Evolutionary conservation across 2,888 invertebrate species (phyloP).

Genomic region (Drosophila maculinotata): DNA sequence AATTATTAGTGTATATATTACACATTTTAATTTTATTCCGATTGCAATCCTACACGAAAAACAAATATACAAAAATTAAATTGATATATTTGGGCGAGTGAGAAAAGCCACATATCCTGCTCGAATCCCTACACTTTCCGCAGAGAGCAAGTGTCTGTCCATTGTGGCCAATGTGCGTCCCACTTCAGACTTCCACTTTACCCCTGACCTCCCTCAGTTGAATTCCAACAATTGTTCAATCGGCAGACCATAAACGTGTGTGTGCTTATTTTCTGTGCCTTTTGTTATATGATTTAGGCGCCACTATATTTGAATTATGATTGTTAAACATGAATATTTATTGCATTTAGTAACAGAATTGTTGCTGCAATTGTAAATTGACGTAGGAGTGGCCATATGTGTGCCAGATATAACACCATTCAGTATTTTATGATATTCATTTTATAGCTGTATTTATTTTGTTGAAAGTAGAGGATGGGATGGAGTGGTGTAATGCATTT

Average conservation of each 20-base stretch:
- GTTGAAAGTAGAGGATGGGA: not conserved
- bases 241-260: slow-evolving; percentile 53
- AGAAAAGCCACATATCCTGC: not conserved
- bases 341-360: slow-evolving; percentile 49
- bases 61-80: no score
- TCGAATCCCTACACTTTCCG: not conserved
- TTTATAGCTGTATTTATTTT: slow-evolving; percentile 12
- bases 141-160: slow-evolving; percentile 4
- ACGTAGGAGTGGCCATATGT: not conserved
- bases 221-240: slow-evolving; percentile 42
- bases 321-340: slow-evolving; percentile 75
- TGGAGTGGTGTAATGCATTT: slow-evolving; percentile 16
- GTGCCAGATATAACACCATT: slow-evolving; percentile 7
- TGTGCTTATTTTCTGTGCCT: slow-evolving; percentile 32
- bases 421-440: slow-evolving; percentile 13
- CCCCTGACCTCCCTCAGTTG: not conserved
- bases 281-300: slow-evolving; percentile 71
- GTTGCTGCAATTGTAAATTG: slow-evolving; percentile 25
- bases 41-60: no score
- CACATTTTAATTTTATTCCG: no score
- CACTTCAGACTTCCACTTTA: not conserved
- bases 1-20: no score
- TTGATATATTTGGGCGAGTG: no score
- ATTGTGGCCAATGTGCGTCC: not conserved
- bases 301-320: slow-evolving; percentile 72